Evolutionary conservation across 2,113 vertebrate species (phyloP).

Genomic region (Puffinus mauretanicus): DNA sequence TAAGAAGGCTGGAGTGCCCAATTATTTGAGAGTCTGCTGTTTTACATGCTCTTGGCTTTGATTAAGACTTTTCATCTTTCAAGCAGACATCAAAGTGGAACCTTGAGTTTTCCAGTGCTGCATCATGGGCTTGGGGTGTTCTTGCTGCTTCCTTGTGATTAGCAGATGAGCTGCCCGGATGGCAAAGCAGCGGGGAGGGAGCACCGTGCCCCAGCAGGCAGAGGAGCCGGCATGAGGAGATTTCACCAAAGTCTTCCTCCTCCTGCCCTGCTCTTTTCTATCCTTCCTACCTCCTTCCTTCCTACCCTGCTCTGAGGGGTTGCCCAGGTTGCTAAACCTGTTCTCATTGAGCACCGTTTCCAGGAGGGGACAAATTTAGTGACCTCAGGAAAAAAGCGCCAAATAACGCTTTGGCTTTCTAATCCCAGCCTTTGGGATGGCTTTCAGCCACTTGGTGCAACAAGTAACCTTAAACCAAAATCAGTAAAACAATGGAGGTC

Average conservation of each 20-base stretch:
- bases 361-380: background rate
- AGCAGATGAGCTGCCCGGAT: background rate
- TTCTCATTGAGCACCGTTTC: background rate
- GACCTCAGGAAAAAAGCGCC: background rate
- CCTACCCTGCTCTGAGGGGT: background rate
- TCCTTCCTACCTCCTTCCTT: background rate
- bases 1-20: background rate
- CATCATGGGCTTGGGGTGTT: background rate
- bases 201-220: background rate
- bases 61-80: slow-evolving; percentile 42
- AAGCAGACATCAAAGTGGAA: slow-evolving; percentile 37
- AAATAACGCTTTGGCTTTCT: background rate
- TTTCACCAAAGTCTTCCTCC: background rate
- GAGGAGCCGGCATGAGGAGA: background rate
- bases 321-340: background rate
- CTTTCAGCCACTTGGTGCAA: background rate
- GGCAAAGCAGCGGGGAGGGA: background rate
- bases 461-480: background rate
- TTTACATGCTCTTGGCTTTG: background rate
- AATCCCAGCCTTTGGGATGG: background rate
- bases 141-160: background rate
- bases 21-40: background rate
- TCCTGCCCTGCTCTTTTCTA: background rate
- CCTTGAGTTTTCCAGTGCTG: background rate
- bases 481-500: background rate